Conservation (phyloP, 1,140 invertebrate species). For the Gerris buenoi region DNA sequence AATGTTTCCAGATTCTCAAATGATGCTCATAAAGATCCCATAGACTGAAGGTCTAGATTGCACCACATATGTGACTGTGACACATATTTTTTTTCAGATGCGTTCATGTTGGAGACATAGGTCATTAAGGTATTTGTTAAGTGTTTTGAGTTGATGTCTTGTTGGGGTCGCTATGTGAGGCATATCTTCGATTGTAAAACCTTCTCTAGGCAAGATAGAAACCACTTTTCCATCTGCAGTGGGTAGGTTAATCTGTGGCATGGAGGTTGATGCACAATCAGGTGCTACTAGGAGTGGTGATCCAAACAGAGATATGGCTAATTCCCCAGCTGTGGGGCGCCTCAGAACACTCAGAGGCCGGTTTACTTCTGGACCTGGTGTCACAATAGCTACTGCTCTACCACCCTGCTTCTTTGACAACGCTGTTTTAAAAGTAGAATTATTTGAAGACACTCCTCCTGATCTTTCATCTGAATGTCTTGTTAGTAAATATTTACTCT, state of each 20-base stretch:
- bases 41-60: too few relatives aligned
- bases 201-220: not conserved
- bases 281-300: conserved; percentile 41
- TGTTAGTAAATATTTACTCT: too few relatives aligned
- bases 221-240: conserved; percentile 6
- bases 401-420: too few relatives aligned
- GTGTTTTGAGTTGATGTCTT: not conserved
- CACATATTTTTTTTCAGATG: too few relatives aligned
- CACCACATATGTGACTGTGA: too few relatives aligned
- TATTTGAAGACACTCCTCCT: too few relatives aligned
- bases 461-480: too few relatives aligned
- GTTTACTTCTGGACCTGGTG: conserved; percentile 25
- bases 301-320: conserved; percentile 47
- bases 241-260: conserved; percentile 6
- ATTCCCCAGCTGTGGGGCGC: conserved; percentile 43
- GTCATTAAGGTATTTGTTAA: not conserved
- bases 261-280: not conserved
- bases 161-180: not conserved
- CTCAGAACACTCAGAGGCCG: conserved; percentile 40
- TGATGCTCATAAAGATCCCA: too few relatives aligned
- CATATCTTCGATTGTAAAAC: not conserved
- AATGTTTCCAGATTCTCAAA: too few relatives aligned
- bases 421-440: too few relatives aligned
- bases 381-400: conserved; percentile 2
- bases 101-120: too few relatives aligned